Base-by-base conservation (phyloP, 2,888 invertebrate species). In the Hesperia comma region DNA sequence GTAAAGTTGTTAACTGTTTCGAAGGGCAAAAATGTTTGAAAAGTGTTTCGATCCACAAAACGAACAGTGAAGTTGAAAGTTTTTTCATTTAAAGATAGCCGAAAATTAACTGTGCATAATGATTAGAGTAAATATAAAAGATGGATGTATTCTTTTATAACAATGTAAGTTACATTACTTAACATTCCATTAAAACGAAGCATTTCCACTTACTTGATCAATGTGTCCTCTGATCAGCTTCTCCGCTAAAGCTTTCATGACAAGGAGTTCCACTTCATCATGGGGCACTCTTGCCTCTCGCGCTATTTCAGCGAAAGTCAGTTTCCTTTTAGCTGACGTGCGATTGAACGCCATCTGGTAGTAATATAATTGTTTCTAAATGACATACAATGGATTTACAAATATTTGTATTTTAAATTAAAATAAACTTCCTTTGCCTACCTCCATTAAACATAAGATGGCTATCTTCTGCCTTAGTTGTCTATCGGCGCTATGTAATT, bases 211-310 rank as follows among this genome's bases (percentile, higher is more conserved):
- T 72, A 99, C 98, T 93, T 99, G 98, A 92, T 99, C 99, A 73
- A 99, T 99, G 69, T 97, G 97, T 0, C 99, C 99, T 68, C 96
- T 95, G 5, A 99, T 97, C 15, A 99, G 94, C 21, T 97, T 98
- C 83, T 99, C 96, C 0, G 99, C 98, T 32, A 99, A 86, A 0
- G 99, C 99, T 88, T 98, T 99, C 99, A 99, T 99, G 0, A 99
- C 98, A 54, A 99, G 92, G 70, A 98, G 93, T 83, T 99, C 99
- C 19, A 99, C 98, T 83, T 98, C 97, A 74, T 96, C 95, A 0
- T 95, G 88, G 0, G 97, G 97, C 67, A 99, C 92, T 72, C 96
- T 94, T 4, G 99, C 97, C 81, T 97, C 97, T 37, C 94, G 92
- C 0, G 99, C 95, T 63, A 99, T 99, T 84, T 99, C 99, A 0